Evolutionary conservation across 2,888 invertebrate genomes (phyloP).

Genomic region (Azorinus chamasolen): DNA sequence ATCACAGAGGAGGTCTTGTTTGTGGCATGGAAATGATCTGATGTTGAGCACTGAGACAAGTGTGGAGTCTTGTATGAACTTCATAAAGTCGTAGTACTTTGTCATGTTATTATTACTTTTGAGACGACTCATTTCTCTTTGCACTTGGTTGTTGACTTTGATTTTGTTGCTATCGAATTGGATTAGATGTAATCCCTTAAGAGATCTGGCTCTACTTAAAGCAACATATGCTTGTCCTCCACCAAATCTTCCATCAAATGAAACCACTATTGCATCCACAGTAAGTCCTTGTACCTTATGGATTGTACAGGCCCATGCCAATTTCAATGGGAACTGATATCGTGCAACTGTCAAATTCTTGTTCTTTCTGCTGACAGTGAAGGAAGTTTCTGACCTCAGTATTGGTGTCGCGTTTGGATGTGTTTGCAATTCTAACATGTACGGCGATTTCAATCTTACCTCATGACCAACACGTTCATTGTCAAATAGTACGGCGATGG

Average conservation of each 20-base stretch:
- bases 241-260: slow-evolving; percentile 19
- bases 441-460: slow-evolving; percentile 18
- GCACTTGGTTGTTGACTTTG: no score
- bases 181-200: no score
- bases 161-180: no score
- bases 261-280: slow-evolving; percentile 38
- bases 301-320: slow-evolving; percentile 41
- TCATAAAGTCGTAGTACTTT: no score
- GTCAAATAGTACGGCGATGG: slow-evolving; percentile 41
- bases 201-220: not conserved
- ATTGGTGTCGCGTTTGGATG: slow-evolving; percentile 25
- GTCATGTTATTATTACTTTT: no score
- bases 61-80: no score
- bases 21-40: no score
- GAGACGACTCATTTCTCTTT: no score
- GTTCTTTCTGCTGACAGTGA: slow-evolving; percentile 19
- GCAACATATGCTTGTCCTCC: slow-evolving; percentile 41
- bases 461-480: slow-evolving; percentile 17
- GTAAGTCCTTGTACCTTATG: slow-evolving; percentile 57
- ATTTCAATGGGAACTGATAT: slow-evolving; percentile 43
- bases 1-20: no score
- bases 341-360: slow-evolving; percentile 18
- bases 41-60: no score
- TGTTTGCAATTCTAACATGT: not conserved
- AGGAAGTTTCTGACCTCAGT: slow-evolving; percentile 15